phyloP scores from a whole-genome alignment of 2,888 invertebrate species.

The Entomobrya multifasciata region DNA sequence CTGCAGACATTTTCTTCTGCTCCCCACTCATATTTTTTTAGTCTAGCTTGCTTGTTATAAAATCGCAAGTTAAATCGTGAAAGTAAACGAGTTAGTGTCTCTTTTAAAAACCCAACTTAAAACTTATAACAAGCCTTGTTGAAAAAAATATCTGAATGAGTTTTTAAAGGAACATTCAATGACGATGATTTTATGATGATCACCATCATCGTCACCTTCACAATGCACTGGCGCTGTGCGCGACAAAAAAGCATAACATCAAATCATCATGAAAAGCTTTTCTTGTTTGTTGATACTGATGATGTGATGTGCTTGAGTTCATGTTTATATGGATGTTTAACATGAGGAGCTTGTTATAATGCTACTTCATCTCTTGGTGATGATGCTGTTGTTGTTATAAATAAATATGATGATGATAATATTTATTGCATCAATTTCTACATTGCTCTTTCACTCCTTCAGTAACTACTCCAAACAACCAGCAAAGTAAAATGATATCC shows the following conservation, averaged over 20 bases:
- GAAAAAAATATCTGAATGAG: not conserved
- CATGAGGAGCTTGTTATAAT: constrained; percentile 12
- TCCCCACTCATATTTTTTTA: not conserved
- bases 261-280: constrained; percentile 6
- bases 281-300: not conserved
- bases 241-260: not conserved
- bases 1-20: not conserved
- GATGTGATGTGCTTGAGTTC: constrained; percentile 43
- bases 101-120: not conserved
- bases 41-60: not conserved
- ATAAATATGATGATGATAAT: constrained; percentile 57
- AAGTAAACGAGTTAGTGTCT: not conserved
- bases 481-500: no score
- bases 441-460: constrained; percentile 15
- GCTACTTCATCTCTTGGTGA: not conserved
- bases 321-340: constrained; percentile 36
- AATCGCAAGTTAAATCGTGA: constrained; percentile 2
- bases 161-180: not conserved
- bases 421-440: constrained; percentile 54
- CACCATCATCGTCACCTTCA: not conserved
- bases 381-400: constrained; percentile 37
- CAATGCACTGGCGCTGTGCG: no score
- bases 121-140: not conserved
- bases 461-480: no score
- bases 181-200: no score